Evolutionary conservation across 2,888 invertebrate genomes (phyloP).

Genomic region (Xylocampa areola): DNA sequence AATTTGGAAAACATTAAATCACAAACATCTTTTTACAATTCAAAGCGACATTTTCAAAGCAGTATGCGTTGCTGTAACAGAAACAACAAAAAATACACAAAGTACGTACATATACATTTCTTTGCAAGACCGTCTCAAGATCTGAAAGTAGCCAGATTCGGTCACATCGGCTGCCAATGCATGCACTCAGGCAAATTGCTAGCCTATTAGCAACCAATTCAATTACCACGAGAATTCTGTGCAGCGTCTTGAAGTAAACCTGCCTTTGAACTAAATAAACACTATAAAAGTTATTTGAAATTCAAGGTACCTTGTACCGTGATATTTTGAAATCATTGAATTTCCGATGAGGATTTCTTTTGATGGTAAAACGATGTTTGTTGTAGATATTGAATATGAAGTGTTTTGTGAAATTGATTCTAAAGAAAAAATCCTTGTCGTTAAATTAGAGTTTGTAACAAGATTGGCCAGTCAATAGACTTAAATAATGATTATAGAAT

Average conservation of each 20-base stretch:
- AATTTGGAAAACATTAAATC: too few relatives aligned
- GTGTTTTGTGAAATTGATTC: neutral
- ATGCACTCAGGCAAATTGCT: conserved; percentile 65
- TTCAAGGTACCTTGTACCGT: conserved; percentile 9
- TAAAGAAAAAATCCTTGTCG: too few relatives aligned
- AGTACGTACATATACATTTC: too few relatives aligned
- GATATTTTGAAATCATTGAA: neutral
- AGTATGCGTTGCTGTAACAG: too few relatives aligned
- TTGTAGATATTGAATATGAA: neutral
- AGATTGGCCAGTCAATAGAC: too few relatives aligned
- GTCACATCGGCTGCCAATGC: conserved; percentile 31
- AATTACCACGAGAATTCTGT: conserved; percentile 51
- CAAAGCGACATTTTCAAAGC: too few relatives aligned
- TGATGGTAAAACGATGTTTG: neutral
- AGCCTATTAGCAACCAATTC: conserved; percentile 61
- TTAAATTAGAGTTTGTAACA: too few relatives aligned
- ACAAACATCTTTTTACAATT: too few relatives aligned
- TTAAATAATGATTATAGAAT: too few relatives aligned
- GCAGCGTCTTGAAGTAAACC: conserved; percentile 40
- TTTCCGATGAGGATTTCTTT: neutral
- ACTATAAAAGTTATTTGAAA: conserved; percentile 21
- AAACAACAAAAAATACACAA: too few relatives aligned
- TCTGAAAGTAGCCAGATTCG: conserved; percentile 31
- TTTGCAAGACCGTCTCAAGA: conserved; percentile 1
- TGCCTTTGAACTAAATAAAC: conserved; percentile 38